Base-by-base conservation (phyloP, 2,888 invertebrate genomes). In the Teinopalpus imperialis region DNA sequence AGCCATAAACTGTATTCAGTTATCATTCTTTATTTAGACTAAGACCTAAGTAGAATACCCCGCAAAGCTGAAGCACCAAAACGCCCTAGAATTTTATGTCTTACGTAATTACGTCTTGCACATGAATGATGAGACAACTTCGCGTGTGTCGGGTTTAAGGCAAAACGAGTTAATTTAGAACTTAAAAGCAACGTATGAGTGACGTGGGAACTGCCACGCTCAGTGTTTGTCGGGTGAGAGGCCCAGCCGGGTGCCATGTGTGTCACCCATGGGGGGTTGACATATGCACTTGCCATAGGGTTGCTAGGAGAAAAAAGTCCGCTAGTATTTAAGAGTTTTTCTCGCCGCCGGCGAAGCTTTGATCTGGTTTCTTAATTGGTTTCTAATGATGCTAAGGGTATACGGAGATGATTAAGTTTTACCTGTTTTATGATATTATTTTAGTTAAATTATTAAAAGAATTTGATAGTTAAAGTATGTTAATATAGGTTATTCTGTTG, bases 231-330 rank as follows among this genome's bases (percentile, higher is more conserved):
- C 18, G 51, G 49, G 56, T 53, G 56, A 47, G 68, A 49, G 57
- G 62, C 59, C 60, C 61, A 34, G 78, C 75, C 79, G 81, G 76
- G 58, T 26, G 56, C 61, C 85, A 85, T 74, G 73, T 85, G 83
- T 77, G 69, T 51, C 62, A 58, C 63, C 53, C 64, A 63, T 66
- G 77, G 79, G n/a, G 79, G 76, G 74, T 77, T 67, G 65, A 66
- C 75, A 74, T 51, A 75, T 81, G 81, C 76, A 74, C 66, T 69
- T 63, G 54, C 49, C 9, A 36, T 45, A 61, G 61, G 63, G 58
- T 49, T 61, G 53, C 23, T 56, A 63, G 61, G 63, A 66, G 42
- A 50, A 57, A 52, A 50, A 48, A 45, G 39, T 29, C 13, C 9
- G 7, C 8, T 43, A 4, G 8, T 30, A 23, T 30, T 43, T 37